These are phyloP conservation scores for Phymastichus coffea DNA, from an alignment of 1,140 invertebrate genomes.

Conservation along the genomic window DNA sequence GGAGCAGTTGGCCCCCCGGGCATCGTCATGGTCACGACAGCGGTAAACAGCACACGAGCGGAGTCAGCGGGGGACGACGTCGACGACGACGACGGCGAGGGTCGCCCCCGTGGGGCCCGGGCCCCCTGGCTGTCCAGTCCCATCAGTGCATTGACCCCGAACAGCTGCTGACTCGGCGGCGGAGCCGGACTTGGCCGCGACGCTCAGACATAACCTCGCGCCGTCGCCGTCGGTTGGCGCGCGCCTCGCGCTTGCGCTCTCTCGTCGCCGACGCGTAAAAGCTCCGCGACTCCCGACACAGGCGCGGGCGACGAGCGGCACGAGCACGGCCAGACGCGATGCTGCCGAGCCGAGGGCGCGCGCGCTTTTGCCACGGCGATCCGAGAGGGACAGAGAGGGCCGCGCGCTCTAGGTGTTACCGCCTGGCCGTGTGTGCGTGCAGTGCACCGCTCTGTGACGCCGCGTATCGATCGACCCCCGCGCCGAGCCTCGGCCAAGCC, in stretches of 20 bases:
- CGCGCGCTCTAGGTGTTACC: background rate
- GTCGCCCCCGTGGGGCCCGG: slow-evolving; percentile 29
- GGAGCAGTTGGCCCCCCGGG: background rate
- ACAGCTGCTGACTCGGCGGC: background rate
- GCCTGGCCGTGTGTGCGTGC: slow-evolving; percentile 29
- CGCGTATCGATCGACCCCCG: slow-evolving; percentile 36
- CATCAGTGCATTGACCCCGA: no score
- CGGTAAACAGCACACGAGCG: no score
- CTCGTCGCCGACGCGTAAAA: slow-evolving; percentile 16
- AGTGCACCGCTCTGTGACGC: no score
- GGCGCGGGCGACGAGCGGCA: slow-evolving; percentile 16
- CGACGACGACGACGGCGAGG: slow-evolving; percentile 28
- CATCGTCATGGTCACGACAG: no score
- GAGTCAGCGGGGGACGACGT: slow-evolving; percentile 17
- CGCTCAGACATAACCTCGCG: no score
- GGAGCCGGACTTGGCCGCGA: background rate
- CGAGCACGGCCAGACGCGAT: slow-evolving; percentile 8
- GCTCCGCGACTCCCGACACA: slow-evolving; percentile 26
- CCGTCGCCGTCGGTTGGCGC: slow-evolving; percentile 2
- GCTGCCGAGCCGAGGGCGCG: slow-evolving; percentile 34
- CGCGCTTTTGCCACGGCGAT: slow-evolving; percentile 35
- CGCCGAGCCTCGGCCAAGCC: no score
- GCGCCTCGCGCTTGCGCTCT: no score
- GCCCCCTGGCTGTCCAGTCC: slow-evolving; percentile 1
- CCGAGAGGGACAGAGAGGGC: background rate